Conservation (phyloP, 2,888 invertebrate species). For the Bruchidius siliquastri region DNA sequence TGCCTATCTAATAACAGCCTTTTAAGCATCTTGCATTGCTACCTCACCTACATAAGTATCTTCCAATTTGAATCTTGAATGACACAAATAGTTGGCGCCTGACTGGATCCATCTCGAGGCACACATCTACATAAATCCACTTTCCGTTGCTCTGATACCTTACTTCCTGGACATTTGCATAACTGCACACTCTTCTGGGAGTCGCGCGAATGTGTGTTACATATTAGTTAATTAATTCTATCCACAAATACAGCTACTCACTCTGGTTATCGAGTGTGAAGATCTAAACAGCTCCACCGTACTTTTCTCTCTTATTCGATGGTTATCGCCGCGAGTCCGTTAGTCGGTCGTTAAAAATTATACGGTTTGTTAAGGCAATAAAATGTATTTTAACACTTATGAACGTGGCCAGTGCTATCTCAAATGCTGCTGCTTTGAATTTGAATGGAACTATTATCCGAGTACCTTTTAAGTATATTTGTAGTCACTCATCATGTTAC, state of each 20-base stretch:
- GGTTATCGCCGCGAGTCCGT: conserved; percentile 1
- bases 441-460: neutral
- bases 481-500: neutral
- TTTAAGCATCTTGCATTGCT: too few relatives aligned
- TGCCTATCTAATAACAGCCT: too few relatives aligned
- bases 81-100: neutral
- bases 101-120: neutral
- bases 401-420: neutral
- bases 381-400: conserved; percentile 4
- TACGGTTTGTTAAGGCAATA: conserved; percentile 2
- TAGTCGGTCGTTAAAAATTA: conserved; percentile 4
- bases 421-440: neutral
- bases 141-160: neutral
- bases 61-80: neutral
- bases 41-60: neutral
- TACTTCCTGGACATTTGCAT: neutral
- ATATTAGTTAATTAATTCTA: neutral
- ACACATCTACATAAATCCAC: neutral
- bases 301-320: conserved; percentile 1
- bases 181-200: neutral
- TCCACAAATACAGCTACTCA: neutral
- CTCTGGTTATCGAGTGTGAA: conserved; percentile 2
- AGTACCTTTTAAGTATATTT: neutral
- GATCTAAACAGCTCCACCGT: neutral
- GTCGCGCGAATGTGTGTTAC: neutral